Conservation (phyloP, 2,888 invertebrate genomes). For the Ecdyonurus torrentis region DNA sequence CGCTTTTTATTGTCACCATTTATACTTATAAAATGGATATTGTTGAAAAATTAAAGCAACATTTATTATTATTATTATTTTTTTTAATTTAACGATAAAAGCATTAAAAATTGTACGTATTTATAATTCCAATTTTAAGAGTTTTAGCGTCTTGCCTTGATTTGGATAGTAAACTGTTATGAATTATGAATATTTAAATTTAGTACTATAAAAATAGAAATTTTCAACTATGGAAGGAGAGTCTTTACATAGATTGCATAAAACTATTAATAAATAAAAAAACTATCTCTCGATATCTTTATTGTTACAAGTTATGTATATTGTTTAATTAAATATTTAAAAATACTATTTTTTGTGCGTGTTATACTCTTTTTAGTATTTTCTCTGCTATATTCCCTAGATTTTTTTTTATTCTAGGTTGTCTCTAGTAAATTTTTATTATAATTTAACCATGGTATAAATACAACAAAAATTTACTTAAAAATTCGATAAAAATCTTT, state of each 20-base stretch:
- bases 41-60: not conserved
- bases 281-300: not conserved
- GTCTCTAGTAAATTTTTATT: no score
- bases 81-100: not conserved
- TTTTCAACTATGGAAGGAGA: not conserved
- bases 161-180: no score
- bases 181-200: not conserved
- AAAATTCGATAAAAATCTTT: no score
- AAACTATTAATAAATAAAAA: not conserved
- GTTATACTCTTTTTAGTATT: no score
- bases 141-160: no score
- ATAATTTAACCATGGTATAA: no score
- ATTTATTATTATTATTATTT: not conserved
- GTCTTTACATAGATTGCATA: not conserved
- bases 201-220: not conserved
- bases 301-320: not conserved
- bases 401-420: no score
- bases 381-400: no score
- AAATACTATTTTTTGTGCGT: no score
- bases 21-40: not conserved
- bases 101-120: not conserved
- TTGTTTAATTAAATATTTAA: not conserved
- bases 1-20: no score
- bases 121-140: no score
- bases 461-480: no score